phyloP scores from a whole-genome alignment of 2,113 vertebrate genomes.

The Chascanopsetta lugubris region DNA sequence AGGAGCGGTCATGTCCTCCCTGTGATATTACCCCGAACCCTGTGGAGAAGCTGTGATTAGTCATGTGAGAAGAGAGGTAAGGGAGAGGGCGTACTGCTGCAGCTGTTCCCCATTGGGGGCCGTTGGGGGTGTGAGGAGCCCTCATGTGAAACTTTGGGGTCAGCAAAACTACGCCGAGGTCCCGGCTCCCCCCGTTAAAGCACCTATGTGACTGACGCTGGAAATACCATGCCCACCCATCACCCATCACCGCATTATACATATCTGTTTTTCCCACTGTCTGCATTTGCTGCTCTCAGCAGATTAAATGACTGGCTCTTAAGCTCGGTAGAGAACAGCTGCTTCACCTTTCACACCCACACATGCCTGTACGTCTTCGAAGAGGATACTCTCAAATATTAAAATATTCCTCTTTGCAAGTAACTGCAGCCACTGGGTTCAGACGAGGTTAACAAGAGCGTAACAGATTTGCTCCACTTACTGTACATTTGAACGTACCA shows the following conservation, averaged over 20 bases:
- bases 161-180: conserved; percentile 62
- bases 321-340: conserved; percentile 73
- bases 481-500: conserved; percentile 7
- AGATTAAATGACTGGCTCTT: conserved; percentile 72
- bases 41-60: conserved; percentile 67
- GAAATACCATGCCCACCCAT: conserved; percentile 46
- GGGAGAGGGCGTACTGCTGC: conserved; percentile 62
- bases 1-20: conserved; percentile 59
- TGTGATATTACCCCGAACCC: conserved; percentile 67
- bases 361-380: conserved; percentile 48
- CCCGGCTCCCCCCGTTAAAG: conserved; percentile 71
- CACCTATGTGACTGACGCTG: conserved; percentile 57
- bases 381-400: conserved; percentile 39
- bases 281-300: conserved; percentile 61
- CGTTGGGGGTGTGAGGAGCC: conserved; percentile 35
- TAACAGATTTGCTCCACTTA: conserved; percentile 40
- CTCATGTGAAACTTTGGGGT: conserved; percentile 63
- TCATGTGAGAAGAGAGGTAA: conserved; percentile 75
- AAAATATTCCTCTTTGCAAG: conserved; percentile 24
- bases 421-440: conserved; percentile 10
- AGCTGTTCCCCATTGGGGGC: conserved; percentile 71
- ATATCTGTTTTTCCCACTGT: conserved; percentile 51
- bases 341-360: conserved; percentile 73
- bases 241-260: conserved; percentile 55
- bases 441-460: conserved; percentile 52